Conservation (phyloP, 2,797 vertebrate species). For the Picus viridis region DNA sequence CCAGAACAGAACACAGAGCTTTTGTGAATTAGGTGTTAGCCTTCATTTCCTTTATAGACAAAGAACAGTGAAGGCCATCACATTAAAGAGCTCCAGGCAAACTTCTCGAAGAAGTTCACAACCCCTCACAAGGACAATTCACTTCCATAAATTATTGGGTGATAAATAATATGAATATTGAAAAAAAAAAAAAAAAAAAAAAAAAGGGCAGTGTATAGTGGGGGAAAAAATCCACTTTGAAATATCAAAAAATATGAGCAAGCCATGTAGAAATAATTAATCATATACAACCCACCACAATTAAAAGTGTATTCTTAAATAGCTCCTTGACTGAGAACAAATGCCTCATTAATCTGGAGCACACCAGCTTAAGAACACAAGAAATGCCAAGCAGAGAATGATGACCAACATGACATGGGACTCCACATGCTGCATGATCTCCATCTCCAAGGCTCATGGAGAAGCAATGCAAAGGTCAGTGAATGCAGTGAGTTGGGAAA, state of each 20-base stretch:
- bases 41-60: slow-evolving; percentile 13
- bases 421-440: slow-evolving; percentile 42
- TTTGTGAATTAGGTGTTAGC: not conserved
- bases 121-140: slow-evolving; percentile 19
- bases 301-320: slow-evolving; percentile 81
- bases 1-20: not conserved
- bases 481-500: slow-evolving; percentile 13
- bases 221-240: slow-evolving; percentile 54
- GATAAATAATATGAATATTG: slow-evolving; percentile 24
- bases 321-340: slow-evolving; percentile 81
- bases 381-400: slow-evolving; percentile 75
- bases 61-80: slow-evolving; percentile 25
- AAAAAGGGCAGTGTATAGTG: slow-evolving; percentile 13
- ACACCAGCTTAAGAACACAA: slow-evolving; percentile 73
- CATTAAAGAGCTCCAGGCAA: slow-evolving; percentile 10
- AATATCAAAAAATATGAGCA: slow-evolving; percentile 72
- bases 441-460: slow-evolving; percentile 36
- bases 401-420: slow-evolving; percentile 69
- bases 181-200: slow-evolving; percentile 45
- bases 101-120: slow-evolving; percentile 59
- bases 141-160: slow-evolving; percentile 49
- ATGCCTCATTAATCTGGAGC: slow-evolving; percentile 83
- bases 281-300: slow-evolving; percentile 78
- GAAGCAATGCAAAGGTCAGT: slow-evolving; percentile 50
- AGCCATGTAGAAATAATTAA: slow-evolving; percentile 78